phyloP scores from a whole-genome alignment of 2,888 invertebrate genomes.

The Drosophila anomalipes region DNA sequence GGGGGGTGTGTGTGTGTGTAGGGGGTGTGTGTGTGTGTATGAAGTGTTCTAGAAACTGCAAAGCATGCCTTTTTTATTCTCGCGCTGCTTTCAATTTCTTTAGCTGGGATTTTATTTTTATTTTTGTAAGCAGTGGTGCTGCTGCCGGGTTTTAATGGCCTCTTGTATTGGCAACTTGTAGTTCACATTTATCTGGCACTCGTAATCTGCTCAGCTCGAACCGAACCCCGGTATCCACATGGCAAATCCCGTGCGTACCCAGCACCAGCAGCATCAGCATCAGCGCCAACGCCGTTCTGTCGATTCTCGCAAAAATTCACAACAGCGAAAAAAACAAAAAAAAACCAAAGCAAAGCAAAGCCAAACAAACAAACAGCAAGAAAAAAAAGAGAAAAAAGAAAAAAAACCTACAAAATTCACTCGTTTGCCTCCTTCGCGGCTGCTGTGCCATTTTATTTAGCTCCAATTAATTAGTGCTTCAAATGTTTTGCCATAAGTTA shows the following conservation, averaged over 20 bases:
- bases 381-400: constrained; percentile 6
- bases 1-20: neutral
- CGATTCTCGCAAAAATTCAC: constrained; percentile 44
- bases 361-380: constrained; percentile 13
- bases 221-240: constrained; percentile 46
- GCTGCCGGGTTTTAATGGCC: constrained; percentile 78
- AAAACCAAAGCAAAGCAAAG: neutral
- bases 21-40: constrained; percentile 13
- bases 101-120: constrained; percentile 30
- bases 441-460: constrained; percentile 84
- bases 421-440: constrained; percentile 53
- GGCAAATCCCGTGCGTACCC: constrained; percentile 61
- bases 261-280: constrained; percentile 46
- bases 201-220: constrained; percentile 73
- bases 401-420: constrained; percentile 18
- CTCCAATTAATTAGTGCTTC: constrained; percentile 86
- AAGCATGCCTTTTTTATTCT: constrained; percentile 47
- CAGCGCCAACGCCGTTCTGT: constrained; percentile 50
- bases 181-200: constrained; percentile 82
- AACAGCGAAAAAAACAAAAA: constrained; percentile 2
- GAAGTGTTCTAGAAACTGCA: constrained; percentile 52
- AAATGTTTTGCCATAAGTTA: constrained; percentile 85
- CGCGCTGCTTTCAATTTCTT: constrained; percentile 70
- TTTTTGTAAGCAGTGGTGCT: constrained; percentile 55
- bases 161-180: constrained; percentile 83